Conservation (phyloP, 2,888 invertebrate species). For the Chesias legatella region DNA sequence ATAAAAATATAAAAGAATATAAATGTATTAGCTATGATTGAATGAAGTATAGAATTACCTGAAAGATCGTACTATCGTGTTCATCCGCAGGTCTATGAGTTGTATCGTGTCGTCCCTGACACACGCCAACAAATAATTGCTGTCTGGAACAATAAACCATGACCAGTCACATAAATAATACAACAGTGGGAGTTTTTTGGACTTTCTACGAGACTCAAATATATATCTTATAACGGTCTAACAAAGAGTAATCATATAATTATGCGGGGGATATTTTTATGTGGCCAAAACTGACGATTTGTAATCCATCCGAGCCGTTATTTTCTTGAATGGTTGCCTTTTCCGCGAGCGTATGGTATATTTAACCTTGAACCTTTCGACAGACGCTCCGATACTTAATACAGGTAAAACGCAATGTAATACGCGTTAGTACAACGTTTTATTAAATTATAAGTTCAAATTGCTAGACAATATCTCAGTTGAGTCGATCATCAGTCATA, state of each 20-base stretch:
- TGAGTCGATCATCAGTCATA: constrained; percentile 41
- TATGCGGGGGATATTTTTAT: constrained; percentile 40
- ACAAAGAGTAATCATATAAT: constrained; percentile 40
- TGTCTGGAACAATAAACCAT: constrained; percentile 83
- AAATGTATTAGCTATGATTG: constrained; percentile 10
- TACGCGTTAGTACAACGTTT: constrained; percentile 36
- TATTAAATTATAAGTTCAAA: constrained; percentile 45
- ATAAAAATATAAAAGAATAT: constrained; percentile 7
- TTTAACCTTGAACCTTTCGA: constrained; percentile 48
- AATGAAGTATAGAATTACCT: constrained; percentile 78
- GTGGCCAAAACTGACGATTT: constrained; percentile 37
- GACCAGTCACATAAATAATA: constrained; percentile 25
- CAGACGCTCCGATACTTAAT: constrained; percentile 36
- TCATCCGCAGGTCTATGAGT: constrained; percentile 96
- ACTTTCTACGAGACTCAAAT: constrained; percentile 12
- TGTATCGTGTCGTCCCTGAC: constrained; percentile 97
- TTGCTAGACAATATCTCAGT: constrained; percentile 38
- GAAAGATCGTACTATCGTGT: constrained; percentile 93
- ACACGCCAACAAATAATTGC: constrained; percentile 93
- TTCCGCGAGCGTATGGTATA: constrained; percentile 39
- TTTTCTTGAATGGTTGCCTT: constrained; percentile 38
- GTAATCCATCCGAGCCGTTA: constrained; percentile 32
- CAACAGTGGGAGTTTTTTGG: constrained; percentile 16
- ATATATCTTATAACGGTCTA: constrained; percentile 32
- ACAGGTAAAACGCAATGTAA: constrained; percentile 35